Base-by-base conservation (phyloP, 92 coral and sea anemone species). In the Zoanthus sociatus region DNA sequence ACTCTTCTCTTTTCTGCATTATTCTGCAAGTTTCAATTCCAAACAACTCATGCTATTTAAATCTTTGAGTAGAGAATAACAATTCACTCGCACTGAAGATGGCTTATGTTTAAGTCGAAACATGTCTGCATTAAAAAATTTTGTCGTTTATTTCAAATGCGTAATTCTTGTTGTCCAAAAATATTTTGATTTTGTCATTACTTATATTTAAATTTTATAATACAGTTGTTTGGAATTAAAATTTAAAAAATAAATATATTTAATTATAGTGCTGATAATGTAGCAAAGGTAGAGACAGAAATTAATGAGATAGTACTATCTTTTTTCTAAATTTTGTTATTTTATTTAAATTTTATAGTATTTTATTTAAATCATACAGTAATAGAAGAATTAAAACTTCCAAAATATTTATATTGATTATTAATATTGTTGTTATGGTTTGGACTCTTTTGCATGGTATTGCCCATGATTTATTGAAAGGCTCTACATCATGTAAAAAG, bases 11-110 rank as follows among this genome's bases (percentile, higher is more conserved):
- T 73, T 73, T 21, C 78, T 32, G 20, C 78, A 32, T 73, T 73
- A 21, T 73, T 32, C 46, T 73, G 78, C 78, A 73, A 73, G 78
- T 73, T 73, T 45, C 78, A 73, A 7, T 69, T 69, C 71, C 73
- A 69, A 69, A 69, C 37, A 69, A 69, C 42, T 69, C 73, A 69
- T 69, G 73, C 73, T 69, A 69, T 69, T 69, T 69, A 69, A 69
- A 69, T 69, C 73, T 69, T 69, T 69, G 46, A 69, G 73, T 69
- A 69, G 73, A 69, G 73, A 69, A 69, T 69, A 69, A 21, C 46
- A 69, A 69, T 69, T 70, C 47, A 30, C 0, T 26, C n/a, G n/a
- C n/a, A n/a, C n/a, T n/a, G n/a, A n/a, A n/a, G n/a, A n/a, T n/a
- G n/a, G 31, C 16, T 30, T 70, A 70, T 31, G 31, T n/a, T n/a